phyloP scores from a whole-genome alignment of 2,888 invertebrate genomes.

The Zelleria hepariella region DNA sequence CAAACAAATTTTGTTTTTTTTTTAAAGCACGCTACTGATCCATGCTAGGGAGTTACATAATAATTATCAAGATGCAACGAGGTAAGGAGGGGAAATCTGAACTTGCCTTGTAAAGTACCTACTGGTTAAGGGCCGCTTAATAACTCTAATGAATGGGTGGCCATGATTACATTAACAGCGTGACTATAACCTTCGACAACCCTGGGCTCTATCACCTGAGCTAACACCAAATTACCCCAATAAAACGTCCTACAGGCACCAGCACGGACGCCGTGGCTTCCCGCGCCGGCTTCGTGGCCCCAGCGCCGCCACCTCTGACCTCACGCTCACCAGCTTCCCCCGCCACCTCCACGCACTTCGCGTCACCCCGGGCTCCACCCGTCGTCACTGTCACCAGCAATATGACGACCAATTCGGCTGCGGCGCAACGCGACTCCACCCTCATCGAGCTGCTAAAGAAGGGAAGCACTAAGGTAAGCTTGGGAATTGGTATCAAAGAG shows the following conservation, averaged over 20 bases:
- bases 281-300: slow-evolving; percentile 54
- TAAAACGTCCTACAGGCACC: slow-evolving; percentile 23
- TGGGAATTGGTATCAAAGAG: background rate
- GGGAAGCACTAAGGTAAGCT: slow-evolving; percentile 69
- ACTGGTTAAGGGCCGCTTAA: too few relatives aligned
- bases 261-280: slow-evolving; percentile 33
- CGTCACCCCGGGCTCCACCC: slow-evolving; percentile 57
- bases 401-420: slow-evolving; percentile 28
- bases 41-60: too few relatives aligned
- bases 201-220: too few relatives aligned
- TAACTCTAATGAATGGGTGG: too few relatives aligned
- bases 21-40: too few relatives aligned
- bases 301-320: slow-evolving; percentile 56
- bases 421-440: slow-evolving; percentile 79
- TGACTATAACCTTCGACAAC: too few relatives aligned
- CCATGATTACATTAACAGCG: too few relatives aligned
- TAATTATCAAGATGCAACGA: too few relatives aligned
- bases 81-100: too few relatives aligned
- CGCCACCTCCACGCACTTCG: slow-evolving; percentile 59
- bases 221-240: too few relatives aligned
- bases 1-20: too few relatives aligned
- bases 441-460: slow-evolving; percentile 84
- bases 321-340: slow-evolving; percentile 55
- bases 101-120: too few relatives aligned
- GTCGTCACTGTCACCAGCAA: slow-evolving; percentile 49